Evolutionary conservation across 2,113 vertebrate genomes (phyloP).

Genomic region (Macrotis lagotis): DNA sequence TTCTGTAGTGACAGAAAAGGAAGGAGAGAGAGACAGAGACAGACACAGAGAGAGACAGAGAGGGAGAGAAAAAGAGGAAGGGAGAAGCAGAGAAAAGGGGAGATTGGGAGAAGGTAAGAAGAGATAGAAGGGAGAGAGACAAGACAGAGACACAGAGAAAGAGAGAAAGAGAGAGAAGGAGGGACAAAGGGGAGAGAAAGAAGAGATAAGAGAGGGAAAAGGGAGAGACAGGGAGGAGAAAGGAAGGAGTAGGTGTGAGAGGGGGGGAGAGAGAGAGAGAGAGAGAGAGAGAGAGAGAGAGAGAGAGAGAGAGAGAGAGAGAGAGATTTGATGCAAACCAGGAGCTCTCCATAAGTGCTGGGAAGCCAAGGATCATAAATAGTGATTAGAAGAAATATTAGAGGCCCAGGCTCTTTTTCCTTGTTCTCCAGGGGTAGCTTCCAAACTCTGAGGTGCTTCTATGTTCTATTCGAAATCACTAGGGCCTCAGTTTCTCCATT

Average conservation of each 20-base stretch:
- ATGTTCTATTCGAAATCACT: not conserved
- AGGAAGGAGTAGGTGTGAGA: no score
- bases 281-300: not conserved
- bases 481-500: not conserved
- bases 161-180: not conserved
- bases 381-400: not conserved
- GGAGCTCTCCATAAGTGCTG: not conserved
- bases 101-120: not conserved
- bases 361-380: not conserved
- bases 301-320: not conserved
- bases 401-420: not conserved
- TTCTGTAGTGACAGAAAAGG: no score
- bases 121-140: no score
- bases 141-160: not conserved
- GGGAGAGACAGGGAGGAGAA: no score
- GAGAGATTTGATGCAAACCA: not conserved
- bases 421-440: not conserved
- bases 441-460: not conserved
- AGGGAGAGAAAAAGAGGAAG: not conserved
- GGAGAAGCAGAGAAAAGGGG: no score
- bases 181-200: not conserved
- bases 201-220: fast-evolving
- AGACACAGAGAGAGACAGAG: no score
- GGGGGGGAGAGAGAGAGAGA: not conserved
- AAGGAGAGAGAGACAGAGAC: no score